Evolutionary conservation across 2,797 vertebrate species (phyloP).

Genomic region (Bradypodion ventrale): DNA sequence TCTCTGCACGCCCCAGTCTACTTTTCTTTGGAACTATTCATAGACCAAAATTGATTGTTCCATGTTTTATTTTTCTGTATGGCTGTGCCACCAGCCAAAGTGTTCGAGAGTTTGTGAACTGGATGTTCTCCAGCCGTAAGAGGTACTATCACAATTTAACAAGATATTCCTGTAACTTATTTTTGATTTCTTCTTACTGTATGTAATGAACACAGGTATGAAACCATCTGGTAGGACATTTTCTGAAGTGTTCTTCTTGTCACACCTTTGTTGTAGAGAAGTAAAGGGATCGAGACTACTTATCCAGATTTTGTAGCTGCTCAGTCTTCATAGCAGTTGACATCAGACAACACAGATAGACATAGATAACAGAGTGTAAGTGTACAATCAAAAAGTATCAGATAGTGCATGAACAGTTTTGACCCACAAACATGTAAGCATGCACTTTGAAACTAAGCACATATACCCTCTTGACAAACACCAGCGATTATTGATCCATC

Average conservation of each 20-base stretch:
- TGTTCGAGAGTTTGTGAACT: constrained; percentile 5
- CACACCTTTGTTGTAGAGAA: background rate
- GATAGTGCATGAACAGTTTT: background rate
- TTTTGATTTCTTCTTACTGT: background rate
- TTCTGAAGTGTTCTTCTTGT: background rate
- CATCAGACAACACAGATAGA: background rate
- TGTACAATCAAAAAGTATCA: background rate
- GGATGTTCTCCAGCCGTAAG: constrained; percentile 26
- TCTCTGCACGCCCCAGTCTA: background rate
- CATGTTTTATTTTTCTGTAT: background rate
- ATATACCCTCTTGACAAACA: background rate
- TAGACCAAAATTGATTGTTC: accelerated
- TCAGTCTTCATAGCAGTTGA: background rate
- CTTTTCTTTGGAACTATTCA: background rate
- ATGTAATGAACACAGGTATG: accelerated
- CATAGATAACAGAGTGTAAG: background rate
- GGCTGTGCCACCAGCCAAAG: background rate
- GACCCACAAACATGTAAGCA: background rate
- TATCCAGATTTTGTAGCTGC: background rate
- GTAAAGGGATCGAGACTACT: background rate
- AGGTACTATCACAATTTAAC: background rate
- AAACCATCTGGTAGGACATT: accelerated
- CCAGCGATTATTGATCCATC: too few species aligned
- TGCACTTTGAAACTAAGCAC: background rate
- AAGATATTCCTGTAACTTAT: background rate